Percentiles rank a stretch among this genome's conserved stretches.
Evolutionary conservation across 2,888 invertebrate species (phyloP).

Genomic region (Oligia fasciuncula): DNA sequence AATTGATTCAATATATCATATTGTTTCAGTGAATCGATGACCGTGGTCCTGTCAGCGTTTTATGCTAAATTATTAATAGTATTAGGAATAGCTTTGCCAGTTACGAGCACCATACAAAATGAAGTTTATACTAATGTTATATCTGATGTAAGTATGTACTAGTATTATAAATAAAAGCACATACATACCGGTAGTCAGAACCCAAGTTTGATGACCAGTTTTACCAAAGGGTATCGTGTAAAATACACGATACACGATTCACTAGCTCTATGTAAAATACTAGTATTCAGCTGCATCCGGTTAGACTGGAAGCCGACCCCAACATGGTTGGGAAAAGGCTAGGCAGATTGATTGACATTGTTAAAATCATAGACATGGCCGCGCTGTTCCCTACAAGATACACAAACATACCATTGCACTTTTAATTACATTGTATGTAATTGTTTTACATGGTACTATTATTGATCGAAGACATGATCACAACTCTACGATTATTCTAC

Average conservation of each 20-base stretch:
- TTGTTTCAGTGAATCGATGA: conserved; percentile 90
- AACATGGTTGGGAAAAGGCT: not conserved
- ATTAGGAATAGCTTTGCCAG: conserved; percentile 91
- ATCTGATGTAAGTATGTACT: conserved; percentile 82
- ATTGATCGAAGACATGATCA: not conserved
- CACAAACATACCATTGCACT: not conserved
- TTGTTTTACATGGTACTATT: not conserved
- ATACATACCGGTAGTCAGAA: not conserved
- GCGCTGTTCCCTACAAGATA: not conserved
- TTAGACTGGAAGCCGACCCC: not conserved
- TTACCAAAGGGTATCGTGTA: not conserved
- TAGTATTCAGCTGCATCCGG: not conserved
- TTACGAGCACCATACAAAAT: conserved; percentile 91
- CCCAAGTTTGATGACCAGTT: not conserved
- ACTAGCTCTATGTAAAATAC: not conserved
- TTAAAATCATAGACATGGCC: not conserved
- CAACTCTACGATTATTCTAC: not conserved
- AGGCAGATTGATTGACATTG: not conserved
- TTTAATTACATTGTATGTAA: not conserved
- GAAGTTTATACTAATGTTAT: conserved; percentile 85
- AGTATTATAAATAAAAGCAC: not conserved
- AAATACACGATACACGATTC: too few relatives aligned
- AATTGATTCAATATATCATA: conserved; percentile 69
- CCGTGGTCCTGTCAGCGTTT: conserved; percentile 91
- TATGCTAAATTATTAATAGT: conserved; percentile 92